Percentiles rank a stretch among this genome's conserved stretches.
phyloP scores from a whole-genome alignment of 2,888 invertebrate genomes.

The Chromoteleia sp. region DNA sequence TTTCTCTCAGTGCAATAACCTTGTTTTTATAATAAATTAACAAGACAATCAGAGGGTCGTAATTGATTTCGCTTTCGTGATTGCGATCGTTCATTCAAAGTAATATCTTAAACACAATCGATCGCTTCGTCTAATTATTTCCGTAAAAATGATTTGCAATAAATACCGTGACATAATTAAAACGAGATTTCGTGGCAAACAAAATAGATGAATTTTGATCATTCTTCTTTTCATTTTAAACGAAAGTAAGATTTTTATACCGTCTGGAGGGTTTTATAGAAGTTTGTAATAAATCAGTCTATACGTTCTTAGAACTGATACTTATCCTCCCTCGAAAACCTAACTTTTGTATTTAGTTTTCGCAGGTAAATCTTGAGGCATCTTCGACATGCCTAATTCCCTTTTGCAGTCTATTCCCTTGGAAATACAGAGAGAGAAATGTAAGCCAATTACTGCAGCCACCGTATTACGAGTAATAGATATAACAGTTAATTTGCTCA shows the following conservation, averaged over 20 bases:
- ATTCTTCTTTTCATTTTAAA: slow-evolving; percentile 30
- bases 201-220: slow-evolving; percentile 28
- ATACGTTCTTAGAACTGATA: slow-evolving; percentile 57
- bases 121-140: slow-evolving; percentile 1
- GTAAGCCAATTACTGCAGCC: slow-evolving; percentile 71
- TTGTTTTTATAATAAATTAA: too few relatives aligned
- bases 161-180: slow-evolving; percentile 11
- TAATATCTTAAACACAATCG: slow-evolving; percentile 17
- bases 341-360: slow-evolving; percentile 66
- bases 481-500: slow-evolving; percentile 79
- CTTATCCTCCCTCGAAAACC: slow-evolving; percentile 55
- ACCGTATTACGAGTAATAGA: slow-evolving; percentile 80
- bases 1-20: too few relatives aligned
- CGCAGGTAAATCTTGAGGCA: slow-evolving; percentile 66
- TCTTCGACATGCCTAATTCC: slow-evolving; percentile 65
- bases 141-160: background rate
- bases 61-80: background rate
- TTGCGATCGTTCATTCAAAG: background rate
- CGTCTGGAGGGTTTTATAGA: slow-evolving; percentile 39
- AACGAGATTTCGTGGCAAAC: background rate
- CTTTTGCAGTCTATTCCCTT: slow-evolving; percentile 62
- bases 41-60: background rate
- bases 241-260: slow-evolving; percentile 48
- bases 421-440: slow-evolving; percentile 66
- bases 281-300: slow-evolving; percentile 62